Conservation (phyloP, 2,888 invertebrate genomes). For the Lamproptera curius region DNA sequence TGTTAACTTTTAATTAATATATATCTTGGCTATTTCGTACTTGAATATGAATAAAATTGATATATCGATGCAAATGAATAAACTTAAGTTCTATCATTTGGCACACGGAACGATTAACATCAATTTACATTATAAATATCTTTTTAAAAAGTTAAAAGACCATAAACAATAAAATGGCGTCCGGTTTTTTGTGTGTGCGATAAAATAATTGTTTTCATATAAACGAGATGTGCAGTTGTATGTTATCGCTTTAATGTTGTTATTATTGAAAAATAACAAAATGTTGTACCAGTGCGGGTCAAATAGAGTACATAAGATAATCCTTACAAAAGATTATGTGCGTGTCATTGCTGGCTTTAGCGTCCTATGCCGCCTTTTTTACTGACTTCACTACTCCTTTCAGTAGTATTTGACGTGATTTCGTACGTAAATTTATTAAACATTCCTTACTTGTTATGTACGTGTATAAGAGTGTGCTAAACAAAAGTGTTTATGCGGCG, state of each 20-base stretch:
- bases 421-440: constrained; percentile 32
- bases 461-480: constrained; percentile 28
- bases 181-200: constrained; percentile 76
- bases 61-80: no score
- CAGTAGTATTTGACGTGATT: constrained; percentile 37
- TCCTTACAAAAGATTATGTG: constrained; percentile 47
- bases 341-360: constrained; percentile 62
- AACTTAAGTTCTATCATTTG: not conserved
- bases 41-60: no score
- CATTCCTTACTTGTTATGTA: constrained; percentile 37
- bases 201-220: constrained; percentile 69
- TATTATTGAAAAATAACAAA: constrained; percentile 30
- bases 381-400: constrained; percentile 56
- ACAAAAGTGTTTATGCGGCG: constrained; percentile 42
- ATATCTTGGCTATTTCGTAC: no score
- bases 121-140: constrained; percentile 9
- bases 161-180: constrained; percentile 79
- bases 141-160: constrained; percentile 39
- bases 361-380: constrained; percentile 70
- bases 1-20: no score
- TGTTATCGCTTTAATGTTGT: constrained; percentile 31
- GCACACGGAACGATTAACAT: constrained; percentile 9
- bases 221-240: constrained; percentile 39
- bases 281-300: constrained; percentile 35
- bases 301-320: constrained; percentile 30